A percentile compares a stretch with the other conserved stretches of the same genome.
phyloP scores from a whole-genome alignment of 2,113 vertebrate genomes.

The Lucifuga dentata region DNA sequence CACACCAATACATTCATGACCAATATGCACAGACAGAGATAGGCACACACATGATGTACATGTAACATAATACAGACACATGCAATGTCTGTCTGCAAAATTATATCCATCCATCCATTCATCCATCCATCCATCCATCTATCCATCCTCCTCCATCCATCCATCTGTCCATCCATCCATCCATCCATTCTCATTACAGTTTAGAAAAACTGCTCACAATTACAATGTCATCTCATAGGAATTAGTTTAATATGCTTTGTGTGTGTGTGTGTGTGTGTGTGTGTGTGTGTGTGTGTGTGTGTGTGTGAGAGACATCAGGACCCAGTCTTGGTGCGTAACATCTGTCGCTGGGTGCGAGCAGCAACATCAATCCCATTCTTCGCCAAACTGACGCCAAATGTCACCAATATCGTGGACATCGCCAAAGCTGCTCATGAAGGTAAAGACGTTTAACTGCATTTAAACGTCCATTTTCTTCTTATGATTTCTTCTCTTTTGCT shows the following conservation, averaged over 20 bases:
- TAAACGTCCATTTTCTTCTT: neutral
- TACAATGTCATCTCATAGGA: no score
- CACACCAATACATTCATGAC: neutral
- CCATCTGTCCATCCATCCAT: no score
- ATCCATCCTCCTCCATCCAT: no score
- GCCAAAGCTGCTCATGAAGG: constrained; percentile 91
- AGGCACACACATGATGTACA: constrained; percentile 42
- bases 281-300: neutral
- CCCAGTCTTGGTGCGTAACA: constrained; percentile 92
- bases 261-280: no score
- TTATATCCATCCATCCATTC: no score
- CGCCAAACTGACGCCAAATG: constrained; percentile 97
- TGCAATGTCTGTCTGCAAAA: no score
- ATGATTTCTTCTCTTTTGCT: neutral
- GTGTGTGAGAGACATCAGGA: constrained; percentile 85
- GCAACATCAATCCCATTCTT: constrained; percentile 93
- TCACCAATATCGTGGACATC: constrained; percentile 92
- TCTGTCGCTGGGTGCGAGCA: constrained; percentile 95
- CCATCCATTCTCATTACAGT: no score
- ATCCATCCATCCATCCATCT: no score
- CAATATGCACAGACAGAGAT: neutral
- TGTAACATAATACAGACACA: no score
- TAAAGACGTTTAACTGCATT: constrained; percentile 57
- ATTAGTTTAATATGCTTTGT: no score
- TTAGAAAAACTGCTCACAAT: no score